These are phyloP conservation scores for Papilio polyxenes DNA, from an alignment of 1,140 invertebrate genomes.

Conservation along the genomic window DNA sequence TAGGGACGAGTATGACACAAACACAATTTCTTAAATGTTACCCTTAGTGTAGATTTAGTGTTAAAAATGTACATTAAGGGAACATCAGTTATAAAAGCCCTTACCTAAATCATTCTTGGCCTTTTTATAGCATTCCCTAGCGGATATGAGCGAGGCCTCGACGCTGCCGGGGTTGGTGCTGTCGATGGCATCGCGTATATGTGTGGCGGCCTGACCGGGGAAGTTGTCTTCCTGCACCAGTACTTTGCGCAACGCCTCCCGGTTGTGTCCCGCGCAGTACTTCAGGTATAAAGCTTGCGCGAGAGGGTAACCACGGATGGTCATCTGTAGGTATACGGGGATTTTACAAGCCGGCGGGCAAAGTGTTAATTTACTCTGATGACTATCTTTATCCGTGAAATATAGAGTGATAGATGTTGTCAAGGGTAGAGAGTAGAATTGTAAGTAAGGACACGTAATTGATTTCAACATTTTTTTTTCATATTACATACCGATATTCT, in stretches of 20 bases:
- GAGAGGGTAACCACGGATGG: slow-evolving; percentile 91
- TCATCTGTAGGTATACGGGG: slow-evolving; percentile 82
- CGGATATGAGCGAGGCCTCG: slow-evolving; percentile 84
- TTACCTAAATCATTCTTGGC: slow-evolving; percentile 89
- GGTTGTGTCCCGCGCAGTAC: slow-evolving; percentile 92
- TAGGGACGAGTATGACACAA: neutral
- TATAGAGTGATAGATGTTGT: too few species aligned
- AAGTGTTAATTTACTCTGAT: too few species aligned
- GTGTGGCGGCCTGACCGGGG: slow-evolving; percentile 88
- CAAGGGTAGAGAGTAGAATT: too few species aligned
- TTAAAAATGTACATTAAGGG: too few species aligned
- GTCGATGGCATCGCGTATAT: slow-evolving; percentile 86
- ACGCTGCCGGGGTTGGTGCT: slow-evolving; percentile 78
- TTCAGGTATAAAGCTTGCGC: slow-evolving; percentile 94
- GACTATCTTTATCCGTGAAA: too few species aligned
- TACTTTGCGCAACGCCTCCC: slow-evolving; percentile 90
- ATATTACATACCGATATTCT: too few species aligned
- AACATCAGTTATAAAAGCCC: too few species aligned
- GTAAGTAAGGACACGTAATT: too few species aligned
- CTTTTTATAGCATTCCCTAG: slow-evolving; percentile 89
- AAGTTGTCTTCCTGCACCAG: slow-evolving; percentile 96
- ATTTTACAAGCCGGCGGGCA: too few species aligned
- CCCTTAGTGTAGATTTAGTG: too few species aligned
- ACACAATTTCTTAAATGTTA: neutral
- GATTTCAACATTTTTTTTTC: too few species aligned